These are phyloP conservation scores for Halcyon leucocephala DNA, from an alignment of 2,797 vertebrate species.

Conservation along the genomic window DNA sequence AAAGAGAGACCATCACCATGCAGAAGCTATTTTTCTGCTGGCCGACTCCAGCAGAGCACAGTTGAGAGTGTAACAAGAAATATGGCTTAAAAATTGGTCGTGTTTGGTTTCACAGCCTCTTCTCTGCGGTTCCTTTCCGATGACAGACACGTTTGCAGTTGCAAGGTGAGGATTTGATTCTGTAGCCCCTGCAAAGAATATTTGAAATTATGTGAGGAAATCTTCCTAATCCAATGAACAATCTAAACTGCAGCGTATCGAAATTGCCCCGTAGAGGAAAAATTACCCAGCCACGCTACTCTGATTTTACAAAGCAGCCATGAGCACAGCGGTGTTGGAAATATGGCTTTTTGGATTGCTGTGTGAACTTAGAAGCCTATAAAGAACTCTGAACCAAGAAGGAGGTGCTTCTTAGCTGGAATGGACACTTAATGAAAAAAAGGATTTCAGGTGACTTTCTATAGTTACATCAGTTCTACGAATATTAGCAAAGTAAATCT, in stretches of 20 bases:
- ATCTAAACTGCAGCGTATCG: accelerated
- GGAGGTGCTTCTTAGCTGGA: background rate
- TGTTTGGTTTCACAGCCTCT: background rate
- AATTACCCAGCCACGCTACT: accelerated
- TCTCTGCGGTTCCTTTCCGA: background rate
- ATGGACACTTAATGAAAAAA: too few relatives aligned
- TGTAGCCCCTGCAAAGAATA: background rate
- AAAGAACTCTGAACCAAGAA: background rate
- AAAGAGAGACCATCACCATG: background rate
- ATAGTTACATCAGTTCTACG: accelerated
- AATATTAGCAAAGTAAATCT: background rate
- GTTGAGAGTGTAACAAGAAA: background rate
- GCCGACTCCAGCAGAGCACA: background rate
- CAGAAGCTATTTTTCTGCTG: background rate
- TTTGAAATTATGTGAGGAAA: background rate
- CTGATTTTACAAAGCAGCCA: background rate
- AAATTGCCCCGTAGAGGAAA: background rate
- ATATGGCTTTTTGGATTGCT: background rate
- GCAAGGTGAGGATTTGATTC: background rate
- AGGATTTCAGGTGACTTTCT: background rate
- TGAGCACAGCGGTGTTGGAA: accelerated
- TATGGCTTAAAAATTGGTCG: background rate
- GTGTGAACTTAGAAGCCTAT: background rate
- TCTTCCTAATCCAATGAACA: background rate
- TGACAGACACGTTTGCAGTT: background rate